Percentiles rank a stretch among this genome's conserved stretches.
Conservation (phyloP, 2,888 invertebrate genomes). For the Acrobasis suavella region DNA sequence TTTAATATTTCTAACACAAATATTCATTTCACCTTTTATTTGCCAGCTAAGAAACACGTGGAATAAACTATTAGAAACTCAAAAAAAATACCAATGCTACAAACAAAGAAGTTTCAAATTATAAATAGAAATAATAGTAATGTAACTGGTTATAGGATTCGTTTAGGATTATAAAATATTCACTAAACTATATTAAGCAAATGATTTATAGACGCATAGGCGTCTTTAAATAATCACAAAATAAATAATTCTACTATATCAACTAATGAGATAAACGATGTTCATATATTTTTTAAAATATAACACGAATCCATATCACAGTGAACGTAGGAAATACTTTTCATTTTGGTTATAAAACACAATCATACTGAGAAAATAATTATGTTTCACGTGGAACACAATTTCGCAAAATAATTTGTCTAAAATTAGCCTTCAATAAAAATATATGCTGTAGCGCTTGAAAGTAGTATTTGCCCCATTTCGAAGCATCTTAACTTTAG, state of each 20-base stretch:
- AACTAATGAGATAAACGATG: background rate
- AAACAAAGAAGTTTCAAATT: background rate
- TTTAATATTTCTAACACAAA: background rate
- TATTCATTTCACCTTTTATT: background rate
- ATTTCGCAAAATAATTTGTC: background rate
- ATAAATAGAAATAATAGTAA: background rate
- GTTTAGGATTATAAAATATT: no score
- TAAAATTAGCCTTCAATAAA: background rate
- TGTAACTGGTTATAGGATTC: no score
- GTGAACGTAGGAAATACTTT: slow-evolving; percentile 9
- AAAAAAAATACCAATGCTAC: background rate
- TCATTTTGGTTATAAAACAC: background rate
- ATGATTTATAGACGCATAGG: slow-evolving; percentile 12
- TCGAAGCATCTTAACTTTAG: background rate
- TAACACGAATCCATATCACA: slow-evolving; percentile 10
- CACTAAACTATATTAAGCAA: slow-evolving; percentile 6
- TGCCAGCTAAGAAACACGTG: background rate
- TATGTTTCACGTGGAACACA: background rate
- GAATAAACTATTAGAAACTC: background rate
- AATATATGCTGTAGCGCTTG: background rate
- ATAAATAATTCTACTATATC: background rate
- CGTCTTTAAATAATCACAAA: slow-evolving; percentile 11
- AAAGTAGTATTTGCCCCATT: background rate
- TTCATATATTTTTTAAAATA: background rate
- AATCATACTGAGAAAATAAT: background rate